Evolutionary conservation across 1,140 invertebrate species (phyloP).

Genomic region (Glossosoma conforme): DNA sequence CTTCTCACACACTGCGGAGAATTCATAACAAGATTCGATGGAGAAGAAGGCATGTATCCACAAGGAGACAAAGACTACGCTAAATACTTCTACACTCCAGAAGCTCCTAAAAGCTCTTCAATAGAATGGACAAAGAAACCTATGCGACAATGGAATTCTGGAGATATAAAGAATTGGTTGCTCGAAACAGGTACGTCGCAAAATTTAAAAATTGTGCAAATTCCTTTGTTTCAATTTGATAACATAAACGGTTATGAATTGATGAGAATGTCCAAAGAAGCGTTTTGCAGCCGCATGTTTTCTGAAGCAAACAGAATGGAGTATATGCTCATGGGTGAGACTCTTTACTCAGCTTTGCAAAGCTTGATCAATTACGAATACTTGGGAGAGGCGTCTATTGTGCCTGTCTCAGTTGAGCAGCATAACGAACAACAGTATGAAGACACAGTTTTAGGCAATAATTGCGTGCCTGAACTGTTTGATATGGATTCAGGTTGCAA

Average conservation of each 20-base stretch:
- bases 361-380: not conserved
- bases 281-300: conserved; percentile 12
- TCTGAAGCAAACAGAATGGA: not conserved
- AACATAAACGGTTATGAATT: conserved; percentile 13
- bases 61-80: too few species aligned
- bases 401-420: conserved; percentile 13
- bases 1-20: too few species aligned
- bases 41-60: too few species aligned
- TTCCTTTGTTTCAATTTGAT: conserved; percentile 7
- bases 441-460: not conserved
- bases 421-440: not conserved
- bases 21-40: too few species aligned
- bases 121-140: conserved; percentile 17
- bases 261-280: conserved; percentile 6
- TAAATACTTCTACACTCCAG: too few species aligned
- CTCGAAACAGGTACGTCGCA: conserved; percentile 6
- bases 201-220: not conserved
- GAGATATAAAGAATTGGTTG: conserved; percentile 18
- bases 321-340: not conserved
- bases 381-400: conserved; percentile 6
- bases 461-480: not conserved
- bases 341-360: conserved; percentile 10
- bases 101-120: too few species aligned
- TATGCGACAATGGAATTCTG: conserved; percentile 8
- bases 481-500: conserved; percentile 15